phyloP scores from a whole-genome alignment of 2,113 vertebrate species.

The Pygoscelis adeliae region DNA sequence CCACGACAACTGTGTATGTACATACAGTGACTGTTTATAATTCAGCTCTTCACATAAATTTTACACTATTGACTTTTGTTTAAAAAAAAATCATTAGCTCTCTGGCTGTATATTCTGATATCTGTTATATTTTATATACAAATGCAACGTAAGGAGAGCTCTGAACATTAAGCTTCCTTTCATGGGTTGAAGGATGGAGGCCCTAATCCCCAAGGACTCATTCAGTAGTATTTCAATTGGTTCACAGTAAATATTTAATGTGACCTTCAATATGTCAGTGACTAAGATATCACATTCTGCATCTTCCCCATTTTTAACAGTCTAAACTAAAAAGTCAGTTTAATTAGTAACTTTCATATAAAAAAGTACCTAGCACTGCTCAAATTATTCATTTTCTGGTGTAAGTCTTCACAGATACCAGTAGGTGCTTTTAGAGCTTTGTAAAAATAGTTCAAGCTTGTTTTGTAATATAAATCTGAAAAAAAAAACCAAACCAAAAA shows the following conservation, averaged over 20 bases:
- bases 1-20: not conserved
- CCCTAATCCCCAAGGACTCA: not conserved
- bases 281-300: not conserved
- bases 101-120: not conserved
- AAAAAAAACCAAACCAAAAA: not conserved
- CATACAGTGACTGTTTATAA: not conserved
- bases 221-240: not conserved
- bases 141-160: rapidly evolving
- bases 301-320: not conserved
- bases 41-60: not conserved
- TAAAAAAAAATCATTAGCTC: not conserved
- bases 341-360: not conserved
- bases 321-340: not conserved
- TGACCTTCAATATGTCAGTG: not conserved
- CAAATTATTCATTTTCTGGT: not conserved
- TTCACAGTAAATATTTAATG: not conserved
- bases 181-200: not conserved
- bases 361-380: not conserved
- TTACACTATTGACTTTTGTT: not conserved
- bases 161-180: not conserved
- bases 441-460: constrained; percentile 30
- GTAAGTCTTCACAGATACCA: not conserved
- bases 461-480: constrained; percentile 5
- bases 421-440: not conserved
- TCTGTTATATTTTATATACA: not conserved